Conservation (phyloP, 2,797 vertebrate genomes). For the Poliocrania exsul region DNA sequence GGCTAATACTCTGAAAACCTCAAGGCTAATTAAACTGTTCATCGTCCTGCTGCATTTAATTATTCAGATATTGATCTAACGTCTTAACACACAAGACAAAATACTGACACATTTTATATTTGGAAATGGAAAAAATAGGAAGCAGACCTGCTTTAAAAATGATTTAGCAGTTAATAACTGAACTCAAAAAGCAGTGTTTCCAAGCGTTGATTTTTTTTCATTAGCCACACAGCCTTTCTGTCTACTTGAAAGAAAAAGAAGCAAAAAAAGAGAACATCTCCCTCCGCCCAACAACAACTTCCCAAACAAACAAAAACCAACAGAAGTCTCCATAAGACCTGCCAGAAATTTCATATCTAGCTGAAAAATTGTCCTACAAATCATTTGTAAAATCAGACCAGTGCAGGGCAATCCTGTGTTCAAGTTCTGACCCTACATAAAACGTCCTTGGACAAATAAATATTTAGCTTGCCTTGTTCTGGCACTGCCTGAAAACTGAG, state of each 20-base stretch:
- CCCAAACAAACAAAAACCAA: not conserved
- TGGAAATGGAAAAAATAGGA: slow-evolving; percentile 54
- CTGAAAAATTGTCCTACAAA: not conserved
- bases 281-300: not conserved
- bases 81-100: slow-evolving; percentile 36
- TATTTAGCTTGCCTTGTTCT: not conserved
- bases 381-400: not conserved
- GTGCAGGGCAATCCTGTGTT: not conserved
- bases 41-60: slow-evolving; percentile 61
- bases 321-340: not conserved
- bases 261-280: not conserved
- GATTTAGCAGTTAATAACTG: slow-evolving; percentile 1
- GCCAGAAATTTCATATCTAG: not conserved
- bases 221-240: not conserved
- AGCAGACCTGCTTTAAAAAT: slow-evolving; percentile 37
- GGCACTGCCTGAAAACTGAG: not conserved
- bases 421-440: not conserved
- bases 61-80: slow-evolving; percentile 64
- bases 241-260: not conserved
- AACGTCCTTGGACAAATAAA: not conserved
- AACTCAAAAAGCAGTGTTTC: slow-evolving; percentile 3
- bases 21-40: slow-evolving; percentile 58
- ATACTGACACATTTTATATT: slow-evolving; percentile 48
- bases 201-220: not conserved
- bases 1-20: slow-evolving; percentile 57